These are phyloP conservation scores for Nesidiocoris tenuis DNA, from an alignment of 2,888 invertebrate genomes.

Conservation along the genomic window DNA sequence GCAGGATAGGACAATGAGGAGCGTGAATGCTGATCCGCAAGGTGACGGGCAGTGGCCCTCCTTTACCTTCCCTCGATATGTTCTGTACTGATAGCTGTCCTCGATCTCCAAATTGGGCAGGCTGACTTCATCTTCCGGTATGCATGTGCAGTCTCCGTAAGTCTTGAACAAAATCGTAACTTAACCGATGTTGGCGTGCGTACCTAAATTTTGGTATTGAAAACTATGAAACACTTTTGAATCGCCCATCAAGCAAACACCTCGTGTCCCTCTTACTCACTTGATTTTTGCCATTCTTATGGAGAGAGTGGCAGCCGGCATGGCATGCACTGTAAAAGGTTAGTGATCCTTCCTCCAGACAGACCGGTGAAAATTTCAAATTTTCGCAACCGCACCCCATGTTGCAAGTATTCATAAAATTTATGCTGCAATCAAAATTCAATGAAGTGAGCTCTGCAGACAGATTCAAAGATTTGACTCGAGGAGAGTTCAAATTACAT, in stretches of 20 bases:
- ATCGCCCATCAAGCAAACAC: not conserved
- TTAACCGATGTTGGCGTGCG: too few relatives aligned
- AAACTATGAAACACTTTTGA: not conserved
- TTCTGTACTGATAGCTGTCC: constrained; percentile 37
- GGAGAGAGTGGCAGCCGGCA: constrained; percentile 63
- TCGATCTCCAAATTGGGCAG: constrained; percentile 18
- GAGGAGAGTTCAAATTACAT: not conserved
- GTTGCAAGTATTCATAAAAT: constrained; percentile 61
- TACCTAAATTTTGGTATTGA: too few relatives aligned
- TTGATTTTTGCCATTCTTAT: constrained; percentile 53
- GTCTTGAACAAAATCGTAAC: constrained; percentile 52
- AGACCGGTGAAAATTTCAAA: constrained; percentile 66
- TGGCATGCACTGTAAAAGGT: constrained; percentile 73
- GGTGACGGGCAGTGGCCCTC: constrained; percentile 58
- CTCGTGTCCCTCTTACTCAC: constrained; percentile 24
- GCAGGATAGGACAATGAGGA: constrained; percentile 58
- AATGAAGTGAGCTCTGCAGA: too few relatives aligned
- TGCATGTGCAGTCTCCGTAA: constrained; percentile 54
- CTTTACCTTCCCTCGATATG: constrained; percentile 49
- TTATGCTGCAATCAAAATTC: constrained; percentile 55
- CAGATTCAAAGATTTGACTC: not conserved
- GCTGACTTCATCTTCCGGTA: constrained; percentile 46
- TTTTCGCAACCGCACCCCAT: constrained; percentile 61
- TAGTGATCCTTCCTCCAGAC: constrained; percentile 59
- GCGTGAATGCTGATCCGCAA: constrained; percentile 57